Percentiles rank a stretch among this genome's conserved stretches.
These are phyloP conservation scores for Hormiphora californensis DNA, from an alignment of 37 sponge, comb jelly and placozoan species.

Conservation along the genomic window DNA sequence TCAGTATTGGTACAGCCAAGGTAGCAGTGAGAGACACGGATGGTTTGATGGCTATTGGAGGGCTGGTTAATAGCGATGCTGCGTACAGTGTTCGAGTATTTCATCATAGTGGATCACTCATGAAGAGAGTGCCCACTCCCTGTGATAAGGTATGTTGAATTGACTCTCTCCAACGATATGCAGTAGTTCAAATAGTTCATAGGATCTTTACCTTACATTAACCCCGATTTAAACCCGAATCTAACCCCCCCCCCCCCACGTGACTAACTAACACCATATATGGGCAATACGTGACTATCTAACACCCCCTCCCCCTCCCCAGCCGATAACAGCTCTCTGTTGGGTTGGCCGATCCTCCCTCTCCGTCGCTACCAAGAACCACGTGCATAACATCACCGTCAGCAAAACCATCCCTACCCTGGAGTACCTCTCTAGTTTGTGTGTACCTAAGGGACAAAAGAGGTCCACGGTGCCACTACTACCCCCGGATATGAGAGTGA, in stretches of 20 bases:
- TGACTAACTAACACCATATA: too few relatives aligned
- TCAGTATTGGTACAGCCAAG: constrained; percentile 44
- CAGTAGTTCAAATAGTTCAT: too few relatives aligned
- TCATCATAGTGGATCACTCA: constrained; percentile 16
- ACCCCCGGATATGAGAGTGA: neutral
- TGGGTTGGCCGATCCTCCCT: constrained; percentile 34
- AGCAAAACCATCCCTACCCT: constrained; percentile 41
- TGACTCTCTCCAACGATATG: too few relatives aligned
- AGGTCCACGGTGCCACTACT: neutral
- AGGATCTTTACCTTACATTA: too few relatives aligned
- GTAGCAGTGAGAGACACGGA: constrained; percentile 42
- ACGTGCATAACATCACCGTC: constrained; percentile 38
- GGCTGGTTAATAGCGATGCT: neutral
- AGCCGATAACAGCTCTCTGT: constrained; percentile 12
- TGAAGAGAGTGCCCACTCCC: constrained; percentile 33
- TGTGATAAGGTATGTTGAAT: constrained; percentile 38
- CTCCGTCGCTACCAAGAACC: constrained; percentile 46
- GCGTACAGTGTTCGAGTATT: constrained; percentile 3
- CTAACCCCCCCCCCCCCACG: too few relatives aligned
- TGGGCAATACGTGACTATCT: too few relatives aligned
- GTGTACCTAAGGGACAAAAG: neutral
- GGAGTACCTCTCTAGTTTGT: constrained; percentile 19
- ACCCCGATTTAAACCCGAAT: too few relatives aligned
- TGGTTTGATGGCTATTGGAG: constrained; percentile 34
- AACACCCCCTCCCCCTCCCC: neutral